Evolutionary conservation across 2,888 invertebrate genomes (phyloP).

Genomic region (Calliphora vomitoria): DNA sequence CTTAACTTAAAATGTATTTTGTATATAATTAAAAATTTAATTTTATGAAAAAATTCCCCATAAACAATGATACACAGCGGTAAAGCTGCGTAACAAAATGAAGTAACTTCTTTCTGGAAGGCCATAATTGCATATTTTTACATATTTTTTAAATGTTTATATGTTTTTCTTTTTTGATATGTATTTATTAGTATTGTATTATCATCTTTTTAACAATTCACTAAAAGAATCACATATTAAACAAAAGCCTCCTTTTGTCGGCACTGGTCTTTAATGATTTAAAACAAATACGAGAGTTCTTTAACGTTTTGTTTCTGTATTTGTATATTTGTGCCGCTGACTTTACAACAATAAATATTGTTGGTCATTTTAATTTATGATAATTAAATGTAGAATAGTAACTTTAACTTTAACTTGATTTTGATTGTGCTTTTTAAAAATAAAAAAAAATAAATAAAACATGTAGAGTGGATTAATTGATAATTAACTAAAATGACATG

Average conservation of each 20-base stretch:
- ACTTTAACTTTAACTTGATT: conserved; percentile 6
- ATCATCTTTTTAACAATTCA: conserved; percentile 11
- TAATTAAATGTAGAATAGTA: conserved; percentile 15
- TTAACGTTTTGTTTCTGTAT: neutral
- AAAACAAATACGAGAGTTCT: neutral
- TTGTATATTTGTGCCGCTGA: neutral
- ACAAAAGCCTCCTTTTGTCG: conserved; percentile 19
- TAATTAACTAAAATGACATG: conserved; percentile 19
- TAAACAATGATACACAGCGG: neutral
- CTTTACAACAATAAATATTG: neutral
- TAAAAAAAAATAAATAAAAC: neutral
- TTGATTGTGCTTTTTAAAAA: neutral
- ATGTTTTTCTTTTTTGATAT: neutral
- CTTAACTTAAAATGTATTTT: neutral
- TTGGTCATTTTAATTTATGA: conserved; percentile 19
- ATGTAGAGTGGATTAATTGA: neutral
- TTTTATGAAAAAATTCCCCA: too few species aligned
- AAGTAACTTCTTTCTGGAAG: too few species aligned
- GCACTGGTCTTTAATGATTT: conserved; percentile 1
- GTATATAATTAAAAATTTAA: neutral
- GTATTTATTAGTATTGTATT: neutral
- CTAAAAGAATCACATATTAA: conserved; percentile 5
- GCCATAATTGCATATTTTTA: too few species aligned
- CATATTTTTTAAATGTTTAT: too few species aligned
- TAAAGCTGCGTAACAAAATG: too few species aligned